Base-by-base conservation (phyloP, 2,888 invertebrate species). In the Drosophila hamatofila region DNA sequence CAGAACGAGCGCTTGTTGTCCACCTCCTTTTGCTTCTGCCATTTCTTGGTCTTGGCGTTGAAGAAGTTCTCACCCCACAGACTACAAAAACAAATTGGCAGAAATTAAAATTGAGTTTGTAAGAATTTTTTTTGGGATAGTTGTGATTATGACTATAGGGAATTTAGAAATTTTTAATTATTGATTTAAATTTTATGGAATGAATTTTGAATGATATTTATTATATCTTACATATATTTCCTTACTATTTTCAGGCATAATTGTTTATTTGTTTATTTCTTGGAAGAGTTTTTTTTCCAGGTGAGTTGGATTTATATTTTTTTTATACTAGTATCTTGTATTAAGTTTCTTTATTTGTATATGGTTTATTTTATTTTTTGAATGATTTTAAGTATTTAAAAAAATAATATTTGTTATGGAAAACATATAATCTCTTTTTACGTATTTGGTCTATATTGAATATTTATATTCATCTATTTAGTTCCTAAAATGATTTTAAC, bases 21-120 rank as follows among this genome's bases (percentile, higher is more conserved):
- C 2, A 94, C 93, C 91, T 97, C 97, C 95, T 96, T 97, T 93
- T 96, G 96, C 93, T 98, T 98, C 64, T 96, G 95, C 99, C 99
- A 99, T 93, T 99, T 99, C 96, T 99, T 99, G 79, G 98, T 98
- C 92, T 97, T 96, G 75, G 96, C 94, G 90, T 98, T 98, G 95
- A 98, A 99, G 96, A 99, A 99, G 93, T 98, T 98, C 94, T 99
- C 99, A 91, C 99, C 99, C 99, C 99, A 99, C 70, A 97, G 94
- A 92, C 93, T 93, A 42, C 16, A 37, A 54, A 27, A 35, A 11
- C 2, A 16, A 35, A 37, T 16, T 23, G 41, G 35, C 0, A 54
- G 14, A n/a, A 57, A 23, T 30, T 25, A 0, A 44, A 14, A 44
- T 33, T 51, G 3, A 44, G 49, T 39, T 59, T 8, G 6, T 5